Conservation (phyloP, 2,888 invertebrate genomes). For the Drosophila longiperda region DNA sequence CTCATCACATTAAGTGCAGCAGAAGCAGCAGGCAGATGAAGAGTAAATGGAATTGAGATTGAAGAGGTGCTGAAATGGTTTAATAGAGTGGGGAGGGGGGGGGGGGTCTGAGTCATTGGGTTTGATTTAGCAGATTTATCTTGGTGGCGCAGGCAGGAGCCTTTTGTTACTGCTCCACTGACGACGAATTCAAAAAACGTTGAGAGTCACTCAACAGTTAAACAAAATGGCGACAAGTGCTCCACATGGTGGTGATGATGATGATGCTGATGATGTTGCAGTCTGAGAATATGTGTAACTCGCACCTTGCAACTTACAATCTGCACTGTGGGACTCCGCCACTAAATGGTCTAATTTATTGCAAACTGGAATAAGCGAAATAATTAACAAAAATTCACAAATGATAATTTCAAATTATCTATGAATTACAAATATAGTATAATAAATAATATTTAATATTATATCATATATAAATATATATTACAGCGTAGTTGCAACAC, state of each 20-base stretch:
- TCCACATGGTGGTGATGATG: not conserved
- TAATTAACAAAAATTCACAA: not conserved
- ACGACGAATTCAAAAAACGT: constrained; percentile 73
- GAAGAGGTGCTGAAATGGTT: not conserved
- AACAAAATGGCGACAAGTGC: constrained; percentile 54
- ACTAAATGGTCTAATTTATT: not conserved
- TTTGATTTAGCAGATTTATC: constrained; percentile 58
- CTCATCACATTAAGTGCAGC: constrained; percentile 42
- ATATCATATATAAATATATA: not conserved
- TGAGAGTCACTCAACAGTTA: constrained; percentile 78
- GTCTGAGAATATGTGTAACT: not conserved
- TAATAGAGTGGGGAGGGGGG: not conserved
- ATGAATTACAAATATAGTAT: not conserved
- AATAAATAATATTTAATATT: no score
- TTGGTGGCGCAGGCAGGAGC: constrained; percentile 61
- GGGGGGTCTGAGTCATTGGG: not conserved
- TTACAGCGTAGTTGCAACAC: not conserved
- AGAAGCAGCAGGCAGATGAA: constrained; percentile 30
- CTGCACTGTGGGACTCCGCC: constrained; percentile 1
- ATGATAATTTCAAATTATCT: not conserved
- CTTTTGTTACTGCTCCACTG: constrained; percentile 68
- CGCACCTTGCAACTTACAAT: constrained; percentile 6
- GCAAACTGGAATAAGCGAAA: not conserved
- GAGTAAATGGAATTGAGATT: constrained; percentile 15
- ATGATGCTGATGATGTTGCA: not conserved